These are phyloP conservation scores for Lacerta agilis DNA, from an alignment of 2,797 vertebrate genomes.

Conservation along the genomic window DNA sequence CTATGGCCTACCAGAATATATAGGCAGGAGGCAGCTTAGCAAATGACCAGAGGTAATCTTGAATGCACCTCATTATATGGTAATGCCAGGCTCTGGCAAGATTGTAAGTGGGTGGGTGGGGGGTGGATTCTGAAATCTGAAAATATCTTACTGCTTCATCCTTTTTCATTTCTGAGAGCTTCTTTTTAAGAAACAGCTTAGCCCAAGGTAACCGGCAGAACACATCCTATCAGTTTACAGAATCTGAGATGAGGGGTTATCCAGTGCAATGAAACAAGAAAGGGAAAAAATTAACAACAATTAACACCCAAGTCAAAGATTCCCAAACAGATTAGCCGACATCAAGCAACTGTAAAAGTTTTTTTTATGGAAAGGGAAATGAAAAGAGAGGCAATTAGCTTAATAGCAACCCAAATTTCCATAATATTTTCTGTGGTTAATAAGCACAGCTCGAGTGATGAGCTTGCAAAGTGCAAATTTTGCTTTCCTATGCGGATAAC, in stretches of 20 bases:
- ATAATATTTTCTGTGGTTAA: neutral
- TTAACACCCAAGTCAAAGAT: neutral
- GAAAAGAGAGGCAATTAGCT: conserved; percentile 7
- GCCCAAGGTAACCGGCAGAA: neutral
- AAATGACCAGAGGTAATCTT: neutral
- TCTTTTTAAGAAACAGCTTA: neutral
- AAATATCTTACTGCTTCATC: neutral
- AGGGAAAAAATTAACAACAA: neutral
- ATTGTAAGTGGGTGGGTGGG: neutral
- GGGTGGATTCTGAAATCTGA: neutral
- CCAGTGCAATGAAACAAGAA: neutral
- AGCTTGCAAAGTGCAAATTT: neutral
- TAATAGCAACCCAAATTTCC: neutral
- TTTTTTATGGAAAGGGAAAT: neutral
- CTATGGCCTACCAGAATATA: neutral
- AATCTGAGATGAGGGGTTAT: neutral
- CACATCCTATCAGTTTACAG: neutral
- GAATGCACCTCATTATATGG: neutral
- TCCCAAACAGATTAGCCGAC: neutral
- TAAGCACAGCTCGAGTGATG: neutral
- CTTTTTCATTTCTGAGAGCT: neutral
- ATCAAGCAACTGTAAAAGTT: neutral
- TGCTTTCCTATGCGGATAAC: neutral
- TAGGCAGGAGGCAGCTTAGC: neutral
- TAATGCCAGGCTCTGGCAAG: neutral